These are phyloP conservation scores for Morpho deidamia DNA, from an alignment of 2,888 invertebrate species.

Conservation along the genomic window DNA sequence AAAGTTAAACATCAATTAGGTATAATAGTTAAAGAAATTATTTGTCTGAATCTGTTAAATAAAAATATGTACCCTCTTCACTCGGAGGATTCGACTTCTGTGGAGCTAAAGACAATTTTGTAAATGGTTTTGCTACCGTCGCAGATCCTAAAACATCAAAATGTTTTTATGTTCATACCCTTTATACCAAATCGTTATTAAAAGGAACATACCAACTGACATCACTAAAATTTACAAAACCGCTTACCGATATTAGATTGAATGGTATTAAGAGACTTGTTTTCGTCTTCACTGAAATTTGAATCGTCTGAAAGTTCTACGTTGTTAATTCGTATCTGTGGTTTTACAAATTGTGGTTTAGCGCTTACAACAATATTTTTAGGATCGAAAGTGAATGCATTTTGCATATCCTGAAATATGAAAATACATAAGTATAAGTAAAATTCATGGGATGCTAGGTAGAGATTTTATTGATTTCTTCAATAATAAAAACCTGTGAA, in stretches of 20 bases:
- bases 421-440: constrained; percentile 2
- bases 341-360: constrained; percentile 38
- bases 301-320: constrained; percentile 63
- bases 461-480: not conserved
- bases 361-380: constrained; percentile 49
- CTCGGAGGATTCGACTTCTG: constrained; percentile 31
- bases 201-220: too few relatives aligned
- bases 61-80: constrained; percentile 42
- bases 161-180: not conserved
- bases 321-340: constrained; percentile 45
- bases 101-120: constrained; percentile 42
- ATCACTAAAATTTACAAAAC: not conserved
- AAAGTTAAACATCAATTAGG: constrained; percentile 3
- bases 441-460: too few relatives aligned
- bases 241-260: constrained; percentile 57
- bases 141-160: constrained; percentile 46
- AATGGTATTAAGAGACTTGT: constrained; percentile 57
- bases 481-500: constrained; percentile 44
- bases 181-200: too few relatives aligned
- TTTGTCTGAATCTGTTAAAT: too few relatives aligned
- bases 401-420: constrained; percentile 42
- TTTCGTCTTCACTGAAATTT: constrained; percentile 61
- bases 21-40: too few relatives aligned
- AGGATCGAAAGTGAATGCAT: constrained; percentile 55
- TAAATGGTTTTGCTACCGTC: constrained; percentile 53